These are phyloP conservation scores for Coboldia fuscipes DNA, from an alignment of 1,140 invertebrate species.

Conservation along the genomic window DNA sequence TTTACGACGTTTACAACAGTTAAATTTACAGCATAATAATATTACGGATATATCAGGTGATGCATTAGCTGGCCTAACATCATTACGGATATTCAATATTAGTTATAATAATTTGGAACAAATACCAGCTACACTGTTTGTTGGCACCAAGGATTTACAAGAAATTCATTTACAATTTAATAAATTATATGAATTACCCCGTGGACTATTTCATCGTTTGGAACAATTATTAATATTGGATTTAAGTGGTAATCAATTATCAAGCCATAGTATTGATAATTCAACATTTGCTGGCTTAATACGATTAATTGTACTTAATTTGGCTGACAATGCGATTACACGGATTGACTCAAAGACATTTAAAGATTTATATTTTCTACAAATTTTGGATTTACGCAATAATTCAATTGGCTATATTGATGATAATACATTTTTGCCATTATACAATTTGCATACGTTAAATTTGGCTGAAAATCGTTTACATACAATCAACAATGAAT, in stretches of 20 bases:
- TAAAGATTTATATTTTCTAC: slow-evolving; percentile 67
- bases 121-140: slow-evolving; percentile 57
- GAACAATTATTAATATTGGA: slow-evolving; percentile 69
- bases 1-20: slow-evolving; percentile 46
- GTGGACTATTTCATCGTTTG: slow-evolving; percentile 60
- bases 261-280: slow-evolving; percentile 57
- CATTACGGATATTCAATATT: slow-evolving; percentile 58
- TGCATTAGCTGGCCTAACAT: slow-evolving; percentile 48
- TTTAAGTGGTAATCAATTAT: slow-evolving; percentile 66
- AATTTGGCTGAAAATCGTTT: slow-evolving; percentile 57
- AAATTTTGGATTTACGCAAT: slow-evolving; percentile 58
- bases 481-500: slow-evolving; percentile 43
- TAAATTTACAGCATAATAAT: slow-evolving; percentile 63
- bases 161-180: slow-evolving; percentile 69
- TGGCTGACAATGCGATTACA: slow-evolving; percentile 65
- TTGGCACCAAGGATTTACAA: slow-evolving; percentile 48
- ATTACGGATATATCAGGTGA: slow-evolving; percentile 58
- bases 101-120: slow-evolving; percentile 58
- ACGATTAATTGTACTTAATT: slow-evolving; percentile 59
- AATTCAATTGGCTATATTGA: slow-evolving; percentile 56
- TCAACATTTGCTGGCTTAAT: slow-evolving; percentile 67
- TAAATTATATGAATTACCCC: slow-evolving; percentile 51
- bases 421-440: slow-evolving; percentile 52
- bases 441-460: slow-evolving; percentile 64
- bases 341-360: slow-evolving; percentile 65